Percentiles rank a stretch among this genome's conserved stretches.
phyloP scores from a whole-genome alignment of 2,797 vertebrate species.

The Melanotaenia pygmaea region DNA sequence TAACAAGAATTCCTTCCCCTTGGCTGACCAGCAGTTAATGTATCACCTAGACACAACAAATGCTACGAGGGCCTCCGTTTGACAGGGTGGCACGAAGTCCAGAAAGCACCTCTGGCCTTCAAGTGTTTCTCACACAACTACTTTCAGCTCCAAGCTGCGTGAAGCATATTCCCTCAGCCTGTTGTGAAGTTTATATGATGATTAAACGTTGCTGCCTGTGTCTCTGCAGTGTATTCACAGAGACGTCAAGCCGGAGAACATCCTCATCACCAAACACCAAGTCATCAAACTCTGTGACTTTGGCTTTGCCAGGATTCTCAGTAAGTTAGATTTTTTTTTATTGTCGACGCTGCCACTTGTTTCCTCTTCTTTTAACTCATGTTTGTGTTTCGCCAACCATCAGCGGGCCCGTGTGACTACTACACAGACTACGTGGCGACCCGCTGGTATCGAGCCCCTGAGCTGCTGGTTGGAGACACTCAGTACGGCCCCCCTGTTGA shows the following conservation, averaged over 20 bases:
- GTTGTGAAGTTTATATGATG: background rate
- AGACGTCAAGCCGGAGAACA: slow-evolving; percentile 97
- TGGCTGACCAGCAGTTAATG: slow-evolving; percentile 67
- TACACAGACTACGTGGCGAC: slow-evolving; percentile 98
- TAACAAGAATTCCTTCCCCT: slow-evolving; percentile 74
- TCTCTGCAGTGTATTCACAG: slow-evolving; percentile 92
- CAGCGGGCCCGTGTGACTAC: slow-evolving; percentile 92
- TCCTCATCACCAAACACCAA: slow-evolving; percentile 93
- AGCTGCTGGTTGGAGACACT: slow-evolving; percentile 93
- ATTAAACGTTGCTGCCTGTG: background rate
- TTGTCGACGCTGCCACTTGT: background rate
- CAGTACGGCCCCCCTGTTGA: slow-evolving; percentile 93
- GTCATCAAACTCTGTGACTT: slow-evolving; percentile 98
- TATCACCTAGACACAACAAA: slow-evolving; percentile 68
- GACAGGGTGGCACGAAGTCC: slow-evolving; percentile 21
- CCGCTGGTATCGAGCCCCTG: slow-evolving; percentile 92
- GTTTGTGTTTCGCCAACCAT: background rate
- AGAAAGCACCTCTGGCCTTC: slow-evolving; percentile 4
- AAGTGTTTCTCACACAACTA: background rate
- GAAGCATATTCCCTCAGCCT: background rate
- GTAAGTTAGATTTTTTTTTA: slow-evolving; percentile 83
- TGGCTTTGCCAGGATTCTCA: slow-evolving; percentile 94
- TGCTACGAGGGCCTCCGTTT: slow-evolving; percentile 30
- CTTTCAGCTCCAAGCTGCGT: background rate
- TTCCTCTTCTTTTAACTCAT: background rate